Evolutionary conservation across 2,113 vertebrate species (phyloP), one percentile per base, ranked within the genome.

Genomic region (Ptyas mucosa): DNA sequence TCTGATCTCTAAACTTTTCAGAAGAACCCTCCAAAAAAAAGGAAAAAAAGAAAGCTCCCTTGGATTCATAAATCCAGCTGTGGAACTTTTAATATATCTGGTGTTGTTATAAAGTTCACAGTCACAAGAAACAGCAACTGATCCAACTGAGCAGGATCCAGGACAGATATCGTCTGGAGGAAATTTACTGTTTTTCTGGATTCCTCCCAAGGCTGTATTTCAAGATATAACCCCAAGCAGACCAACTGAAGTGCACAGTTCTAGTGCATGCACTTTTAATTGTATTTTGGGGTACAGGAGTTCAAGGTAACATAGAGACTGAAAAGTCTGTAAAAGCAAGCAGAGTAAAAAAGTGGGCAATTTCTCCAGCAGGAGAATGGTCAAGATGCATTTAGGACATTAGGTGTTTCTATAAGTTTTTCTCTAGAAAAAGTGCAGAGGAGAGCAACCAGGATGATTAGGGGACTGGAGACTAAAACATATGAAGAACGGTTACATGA

Each of bases 231-330:
- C 20, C 15, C 75, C 21, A 21, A 26, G n/a, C 49, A 88, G 49
- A 53, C 8, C 58, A 29, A 8, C 11, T 52, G 14, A 51, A n/a
- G 5, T 57, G 10, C 14, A 85, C 14, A 57, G 11, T 55, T 58
- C n/a, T 51, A 51, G 10, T 69, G 51, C 3, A 90, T 46, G 14
- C 26, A 39, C 43, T 34, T 57, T 85, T 29, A 51, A 88, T 5
- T 2, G 2, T 5, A 75, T 69, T 52, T 34, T 55, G 10, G 20
- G 55, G 5, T 95, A 94, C 92, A 94, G 94, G 61, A 96, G 95
- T 91, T 95, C 21, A 61, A 57, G 39, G 61, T 46, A 14, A 20
- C n/a, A 88, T n/a, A 95, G 96, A 95, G 93, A 94, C 87, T 6
- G 95, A 92, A 94, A 95, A 96, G 94, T 94, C 92, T 52, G 12